A percentile compares a stretch with the other conserved stretches of the same genome.
Evolutionary conservation across 2,888 invertebrate genomes (phyloP).

Genomic region (Suillia variegata): DNA sequence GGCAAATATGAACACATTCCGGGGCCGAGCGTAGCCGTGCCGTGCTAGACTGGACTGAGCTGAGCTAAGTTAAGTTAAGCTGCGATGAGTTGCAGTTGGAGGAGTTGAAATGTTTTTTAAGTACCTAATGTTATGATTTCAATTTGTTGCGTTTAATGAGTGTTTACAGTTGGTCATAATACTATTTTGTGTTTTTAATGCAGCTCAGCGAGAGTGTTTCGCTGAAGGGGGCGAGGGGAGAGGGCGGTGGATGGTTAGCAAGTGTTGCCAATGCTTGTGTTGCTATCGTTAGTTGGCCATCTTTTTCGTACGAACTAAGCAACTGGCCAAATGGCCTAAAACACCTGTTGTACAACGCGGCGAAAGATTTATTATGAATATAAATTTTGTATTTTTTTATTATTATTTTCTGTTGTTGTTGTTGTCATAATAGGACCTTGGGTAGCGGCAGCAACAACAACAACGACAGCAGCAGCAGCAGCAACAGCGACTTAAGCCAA

Average conservation of each 20-base stretch:
- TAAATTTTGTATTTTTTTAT: not conserved
- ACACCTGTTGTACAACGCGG: not conserved
- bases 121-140: not conserved
- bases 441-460: too few species aligned
- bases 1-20: too few species aligned
- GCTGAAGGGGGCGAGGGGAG: too few species aligned
- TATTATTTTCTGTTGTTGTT: too few species aligned
- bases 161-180: not conserved
- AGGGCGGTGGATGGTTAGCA: not conserved
- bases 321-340: not conserved
- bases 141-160: not conserved
- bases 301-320: not conserved
- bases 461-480: too few species aligned
- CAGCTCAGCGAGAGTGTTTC: too few species aligned
- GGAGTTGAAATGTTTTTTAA: too few species aligned
- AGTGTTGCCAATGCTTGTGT: not conserved
- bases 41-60: too few species aligned
- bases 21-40: too few species aligned
- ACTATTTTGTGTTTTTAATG: not conserved
- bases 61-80: too few species aligned
- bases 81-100: too few species aligned
- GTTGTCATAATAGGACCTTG: too few species aligned
- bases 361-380: not conserved
- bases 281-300: not conserved
- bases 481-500: not conserved